Evolutionary conservation across 2,888 invertebrate species (phyloP).

Genomic region (Pogonocherus hispidulus): DNA sequence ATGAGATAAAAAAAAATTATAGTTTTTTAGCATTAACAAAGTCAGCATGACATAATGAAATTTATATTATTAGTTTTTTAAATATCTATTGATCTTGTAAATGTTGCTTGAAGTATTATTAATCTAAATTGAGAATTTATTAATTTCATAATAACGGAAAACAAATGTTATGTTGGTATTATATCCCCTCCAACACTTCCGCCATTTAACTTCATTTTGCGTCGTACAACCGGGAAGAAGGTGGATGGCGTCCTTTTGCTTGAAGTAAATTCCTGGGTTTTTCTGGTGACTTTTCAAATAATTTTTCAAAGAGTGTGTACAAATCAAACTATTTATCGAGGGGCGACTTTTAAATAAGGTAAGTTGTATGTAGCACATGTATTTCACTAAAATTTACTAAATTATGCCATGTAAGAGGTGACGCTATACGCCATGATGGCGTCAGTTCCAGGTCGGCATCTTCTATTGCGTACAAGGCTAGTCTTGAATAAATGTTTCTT

Average conservation of each 20-base stretch:
- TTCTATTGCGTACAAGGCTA: background rate
- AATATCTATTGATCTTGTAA: too few relatives aligned
- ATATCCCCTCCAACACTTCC: background rate
- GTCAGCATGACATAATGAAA: too few relatives aligned
- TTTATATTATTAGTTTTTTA: too few relatives aligned
- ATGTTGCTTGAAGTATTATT: background rate
- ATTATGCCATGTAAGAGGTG: background rate
- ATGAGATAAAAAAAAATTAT: background rate
- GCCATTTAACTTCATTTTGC: constrained; percentile 30
- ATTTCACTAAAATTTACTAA: constrained; percentile 3
- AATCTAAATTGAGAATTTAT: background rate
- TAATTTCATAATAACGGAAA: background rate
- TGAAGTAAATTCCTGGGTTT: constrained; percentile 5
- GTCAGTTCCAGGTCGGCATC: constrained; percentile 40
- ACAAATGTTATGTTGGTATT: constrained; percentile 16
- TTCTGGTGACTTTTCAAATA: constrained; percentile 10
- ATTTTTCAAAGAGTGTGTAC: constrained; percentile 34
- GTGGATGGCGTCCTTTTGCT: constrained; percentile 21
- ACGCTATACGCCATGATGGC: constrained; percentile 57
- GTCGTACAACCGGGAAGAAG: background rate
- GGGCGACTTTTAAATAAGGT: constrained; percentile 46
- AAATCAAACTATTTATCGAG: constrained; percentile 33
- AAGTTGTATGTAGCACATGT: constrained; percentile 17
- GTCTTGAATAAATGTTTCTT: constrained; percentile 3
- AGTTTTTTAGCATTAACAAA: too few relatives aligned